A percentile compares a stretch with the other conserved stretches of the same genome.
Evolutionary conservation across 1,140 invertebrate species (phyloP).

Genomic region (Caenorhabditis latens): DNA sequence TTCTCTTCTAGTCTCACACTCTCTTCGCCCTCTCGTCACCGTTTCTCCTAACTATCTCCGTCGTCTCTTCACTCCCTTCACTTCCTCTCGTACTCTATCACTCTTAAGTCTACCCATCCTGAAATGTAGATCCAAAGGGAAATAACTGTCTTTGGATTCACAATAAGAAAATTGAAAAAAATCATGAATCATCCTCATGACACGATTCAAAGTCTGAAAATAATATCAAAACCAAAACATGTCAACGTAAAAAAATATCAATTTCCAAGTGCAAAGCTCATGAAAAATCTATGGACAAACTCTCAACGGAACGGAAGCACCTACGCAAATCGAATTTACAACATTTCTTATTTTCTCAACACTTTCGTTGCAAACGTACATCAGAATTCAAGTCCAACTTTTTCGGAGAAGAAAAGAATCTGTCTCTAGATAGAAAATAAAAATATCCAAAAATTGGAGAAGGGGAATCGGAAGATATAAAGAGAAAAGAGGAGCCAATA

Average conservation of each 20-base stretch:
- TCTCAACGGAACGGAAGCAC: constrained; percentile 29
- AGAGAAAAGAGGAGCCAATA: constrained; percentile 50
- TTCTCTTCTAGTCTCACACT: too few relatives aligned
- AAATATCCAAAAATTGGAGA: background rate
- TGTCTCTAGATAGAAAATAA: background rate
- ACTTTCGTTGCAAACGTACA: background rate
- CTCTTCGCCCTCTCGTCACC: too few relatives aligned
- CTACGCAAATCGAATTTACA: constrained; percentile 27
- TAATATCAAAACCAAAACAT: too few relatives aligned
- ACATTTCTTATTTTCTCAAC: background rate
- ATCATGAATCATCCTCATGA: too few relatives aligned
- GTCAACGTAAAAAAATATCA: background rate
- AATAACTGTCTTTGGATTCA: too few relatives aligned
- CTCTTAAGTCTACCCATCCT: too few relatives aligned
- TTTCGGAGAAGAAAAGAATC: constrained; percentile 3
- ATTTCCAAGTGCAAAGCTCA: constrained; percentile 30
- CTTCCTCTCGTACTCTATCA: too few relatives aligned
- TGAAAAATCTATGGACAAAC: background rate
- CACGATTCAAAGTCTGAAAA: too few relatives aligned
- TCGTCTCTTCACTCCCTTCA: too few relatives aligned
- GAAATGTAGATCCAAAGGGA: too few relatives aligned
- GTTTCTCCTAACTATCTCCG: too few relatives aligned
- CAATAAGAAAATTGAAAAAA: too few relatives aligned
- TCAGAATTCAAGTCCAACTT: constrained; percentile 1
- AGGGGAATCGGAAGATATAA: constrained; percentile 29